Conservation (phyloP, 2,888 invertebrate genomes). For the Creontiades dilutus region DNA sequence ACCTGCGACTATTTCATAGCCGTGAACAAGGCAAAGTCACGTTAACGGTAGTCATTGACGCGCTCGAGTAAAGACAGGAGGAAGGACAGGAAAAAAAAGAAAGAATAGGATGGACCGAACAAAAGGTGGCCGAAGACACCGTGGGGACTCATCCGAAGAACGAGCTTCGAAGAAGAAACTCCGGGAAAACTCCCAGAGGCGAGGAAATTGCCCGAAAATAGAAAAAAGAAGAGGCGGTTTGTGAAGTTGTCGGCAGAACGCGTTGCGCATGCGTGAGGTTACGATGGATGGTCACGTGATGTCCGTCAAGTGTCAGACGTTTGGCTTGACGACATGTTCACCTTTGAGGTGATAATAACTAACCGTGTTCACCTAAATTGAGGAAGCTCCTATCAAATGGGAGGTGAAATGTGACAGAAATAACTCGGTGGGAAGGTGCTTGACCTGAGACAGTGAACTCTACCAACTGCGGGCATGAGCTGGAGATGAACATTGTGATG, state of each 20-base stretch:
- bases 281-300: neutral
- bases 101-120: neutral
- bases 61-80: conserved; percentile 26
- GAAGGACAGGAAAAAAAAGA: neutral
- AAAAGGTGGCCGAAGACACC: neutral
- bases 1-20: no score
- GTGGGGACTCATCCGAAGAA: neutral
- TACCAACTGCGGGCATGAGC: no score
- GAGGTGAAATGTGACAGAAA: no score
- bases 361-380: no score
- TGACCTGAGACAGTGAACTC: no score
- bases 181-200: neutral
- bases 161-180: neutral
- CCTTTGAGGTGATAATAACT: no score
- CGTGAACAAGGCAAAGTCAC: neutral
- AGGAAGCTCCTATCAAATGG: no score
- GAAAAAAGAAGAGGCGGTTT: neutral
- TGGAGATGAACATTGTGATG: no score
- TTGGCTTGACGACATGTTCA: no score
- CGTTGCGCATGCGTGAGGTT: conserved; percentile 21
- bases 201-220: neutral
- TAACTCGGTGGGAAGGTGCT: no score
- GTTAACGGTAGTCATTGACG: conserved; percentile 22
- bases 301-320: neutral
- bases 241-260: neutral